Evolutionary conservation across 23 tunicate species (phyloP).

Genomic region (Ascidia mentula): DNA sequence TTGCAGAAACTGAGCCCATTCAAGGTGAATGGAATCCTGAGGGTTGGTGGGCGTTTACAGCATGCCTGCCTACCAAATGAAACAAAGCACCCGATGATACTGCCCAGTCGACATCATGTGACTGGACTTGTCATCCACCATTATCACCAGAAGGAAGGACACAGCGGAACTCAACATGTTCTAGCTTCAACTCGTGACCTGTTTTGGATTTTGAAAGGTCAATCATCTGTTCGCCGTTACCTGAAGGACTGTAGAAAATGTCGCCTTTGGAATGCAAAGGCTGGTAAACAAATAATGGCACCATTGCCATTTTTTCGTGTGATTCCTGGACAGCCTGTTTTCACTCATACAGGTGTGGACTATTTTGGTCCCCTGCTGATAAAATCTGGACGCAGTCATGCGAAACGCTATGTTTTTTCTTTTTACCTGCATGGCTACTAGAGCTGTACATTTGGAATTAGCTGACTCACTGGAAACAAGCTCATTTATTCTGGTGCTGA

Average conservation of each 20-base stretch:
- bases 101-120: constrained; percentile 6
- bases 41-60: too few relatives aligned
- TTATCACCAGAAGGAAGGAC: constrained; percentile 24
- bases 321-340: constrained; percentile 9
- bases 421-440: not conserved
- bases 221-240: constrained; percentile 8
- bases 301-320: constrained; percentile 30
- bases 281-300: constrained; percentile 30
- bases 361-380: constrained; percentile 32
- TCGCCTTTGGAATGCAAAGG: constrained; percentile 17
- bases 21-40: too few relatives aligned
- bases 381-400: constrained; percentile 30
- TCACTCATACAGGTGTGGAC: constrained; percentile 16
- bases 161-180: constrained; percentile 20
- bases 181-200: not conserved
- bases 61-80: too few relatives aligned
- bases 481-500: constrained; percentile 21
- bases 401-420: constrained; percentile 35
- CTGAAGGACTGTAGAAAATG: not conserved
- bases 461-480: constrained; percentile 24
- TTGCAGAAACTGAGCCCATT: too few relatives aligned
- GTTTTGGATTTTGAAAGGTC: constrained; percentile 34
- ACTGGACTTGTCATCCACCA: not conserved
- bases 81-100: too few relatives aligned
- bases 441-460: constrained; percentile 15